Percentiles rank a stretch among this genome's conserved stretches.
phyloP scores from a whole-genome alignment of 2,113 vertebrate species.

The Oophaga pumilio region DNA sequence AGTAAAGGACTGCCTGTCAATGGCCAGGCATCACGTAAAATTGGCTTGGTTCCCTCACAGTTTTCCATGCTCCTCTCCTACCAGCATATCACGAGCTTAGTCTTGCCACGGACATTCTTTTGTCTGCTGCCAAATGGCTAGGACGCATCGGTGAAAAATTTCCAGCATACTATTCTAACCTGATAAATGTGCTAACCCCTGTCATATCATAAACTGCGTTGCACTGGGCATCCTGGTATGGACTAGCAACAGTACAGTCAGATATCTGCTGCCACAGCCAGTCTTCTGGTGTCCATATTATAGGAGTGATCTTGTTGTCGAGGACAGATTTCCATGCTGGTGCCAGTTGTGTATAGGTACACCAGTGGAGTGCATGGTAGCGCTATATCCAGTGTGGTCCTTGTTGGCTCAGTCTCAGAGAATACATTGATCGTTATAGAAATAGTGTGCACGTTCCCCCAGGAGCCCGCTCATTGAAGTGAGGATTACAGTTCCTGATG shows the following conservation, averaged over 20 bases:
- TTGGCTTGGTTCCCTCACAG: background rate
- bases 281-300: background rate
- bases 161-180: background rate
- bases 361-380: too few species aligned
- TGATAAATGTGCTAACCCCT: background rate
- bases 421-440: background rate
- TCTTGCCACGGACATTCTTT: conserved; percentile 1
- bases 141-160: background rate
- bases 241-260: too few species aligned
- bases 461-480: background rate
- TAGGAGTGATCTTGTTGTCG: background rate
- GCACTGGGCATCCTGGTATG: background rate
- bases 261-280: too few species aligned
- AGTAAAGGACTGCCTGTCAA: background rate
- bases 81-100: background rate
- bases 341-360: background rate
- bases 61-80: background rate
- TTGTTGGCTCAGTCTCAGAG: background rate
- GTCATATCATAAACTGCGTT: background rate
- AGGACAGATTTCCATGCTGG: background rate
- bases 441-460: background rate
- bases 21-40: background rate
- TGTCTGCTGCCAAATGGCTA: conserved; percentile 7
- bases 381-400: background rate
- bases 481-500: conserved; percentile 27